Evolutionary conservation across 2,113 vertebrate species (phyloP), one percentile per base, ranked within the genome.

Genomic region (Microtus pennsylvanicus): DNA sequence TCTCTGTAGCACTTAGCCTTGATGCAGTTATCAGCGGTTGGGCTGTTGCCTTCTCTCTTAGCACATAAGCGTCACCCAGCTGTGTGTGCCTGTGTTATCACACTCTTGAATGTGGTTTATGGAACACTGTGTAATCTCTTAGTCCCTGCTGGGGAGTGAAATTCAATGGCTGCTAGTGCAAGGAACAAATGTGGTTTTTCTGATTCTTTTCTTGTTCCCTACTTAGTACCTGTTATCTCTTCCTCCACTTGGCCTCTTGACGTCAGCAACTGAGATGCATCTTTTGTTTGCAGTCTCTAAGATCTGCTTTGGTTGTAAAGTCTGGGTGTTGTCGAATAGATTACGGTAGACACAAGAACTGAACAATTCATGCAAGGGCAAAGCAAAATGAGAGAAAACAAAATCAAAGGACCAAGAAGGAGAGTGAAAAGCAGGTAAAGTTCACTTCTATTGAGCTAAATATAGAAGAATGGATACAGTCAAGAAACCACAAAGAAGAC

Each of bases 251-350:
- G 58, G 63, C 7, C 42, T 90, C 38, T 85, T 35, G 38, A 82
- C 19, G 19, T 93, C 69, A 69, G 42, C 61, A 72, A 65, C 38
- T 87, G 50, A 52, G 45, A 65, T 75, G 30, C 10, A 42, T 75
- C 33, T 83, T 93, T 85, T 85, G 82, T 65, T 65, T 33, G 30
- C 82, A 45, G 58, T 45, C 52, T 67, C 17, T 78, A 14, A 55
- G 94, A 89, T 52, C 38, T 92, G 33, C 74, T 35, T 94, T 75
- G 87, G 70, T 70, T 94, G 38, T 69, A 92, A 74, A 35, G 33
- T 72, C 24, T 90, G 3, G 72, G 35, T 67, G 38, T 61, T 86
- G 38, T 42, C 5, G 45, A 22, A 69, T 77, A 72, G n/a, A 50
- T 50, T 90, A 69, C 10, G 4, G 63, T 42, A 47, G 50, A 50